phyloP scores from a whole-genome alignment of 2,888 invertebrate species.

The Coleophora deauratella region DNA sequence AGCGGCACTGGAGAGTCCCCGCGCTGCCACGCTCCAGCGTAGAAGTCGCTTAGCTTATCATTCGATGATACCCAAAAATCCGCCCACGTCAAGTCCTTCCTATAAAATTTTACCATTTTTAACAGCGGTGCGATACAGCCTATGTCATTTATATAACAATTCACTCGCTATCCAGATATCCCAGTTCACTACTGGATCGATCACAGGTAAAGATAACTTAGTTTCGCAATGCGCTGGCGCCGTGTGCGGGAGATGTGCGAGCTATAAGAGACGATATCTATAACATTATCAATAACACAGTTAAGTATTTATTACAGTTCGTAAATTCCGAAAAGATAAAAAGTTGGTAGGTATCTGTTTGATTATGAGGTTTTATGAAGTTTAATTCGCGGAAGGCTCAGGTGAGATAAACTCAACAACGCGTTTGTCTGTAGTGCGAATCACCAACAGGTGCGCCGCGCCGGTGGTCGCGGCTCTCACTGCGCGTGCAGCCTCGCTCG shows the following conservation, averaged over 20 bases:
- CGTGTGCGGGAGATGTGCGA: not conserved
- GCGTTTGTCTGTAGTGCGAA: too few species aligned
- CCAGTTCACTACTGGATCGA: not conserved
- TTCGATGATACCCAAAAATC: constrained; percentile 53
- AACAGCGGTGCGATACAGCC: too few species aligned
- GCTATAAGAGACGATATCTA: too few species aligned
- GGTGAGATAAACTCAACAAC: too few species aligned
- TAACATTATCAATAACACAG: too few species aligned
- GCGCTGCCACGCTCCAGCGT: constrained; percentile 58
- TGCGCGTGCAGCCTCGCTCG: constrained; percentile 5
- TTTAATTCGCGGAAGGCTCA: too few species aligned
- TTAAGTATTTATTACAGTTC: too few species aligned
- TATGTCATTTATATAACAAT: too few species aligned
- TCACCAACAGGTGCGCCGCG: too few species aligned
- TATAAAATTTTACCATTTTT: constrained; percentile 60
- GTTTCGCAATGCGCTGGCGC: constrained; percentile 11
- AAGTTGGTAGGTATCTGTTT: too few species aligned
- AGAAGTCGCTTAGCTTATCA: constrained; percentile 53
- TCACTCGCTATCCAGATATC: constrained; percentile 11
- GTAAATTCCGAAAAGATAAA: too few species aligned
- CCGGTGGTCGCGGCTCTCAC: constrained; percentile 13
- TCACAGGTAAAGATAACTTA: constrained; percentile 7
- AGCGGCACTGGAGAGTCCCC: constrained; percentile 52
- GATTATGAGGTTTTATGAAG: too few species aligned
- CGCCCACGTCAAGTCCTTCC: constrained; percentile 39